Evolutionary conservation across 2,797 vertebrate genomes (phyloP).

Genomic region (Callimico goeldii): DNA sequence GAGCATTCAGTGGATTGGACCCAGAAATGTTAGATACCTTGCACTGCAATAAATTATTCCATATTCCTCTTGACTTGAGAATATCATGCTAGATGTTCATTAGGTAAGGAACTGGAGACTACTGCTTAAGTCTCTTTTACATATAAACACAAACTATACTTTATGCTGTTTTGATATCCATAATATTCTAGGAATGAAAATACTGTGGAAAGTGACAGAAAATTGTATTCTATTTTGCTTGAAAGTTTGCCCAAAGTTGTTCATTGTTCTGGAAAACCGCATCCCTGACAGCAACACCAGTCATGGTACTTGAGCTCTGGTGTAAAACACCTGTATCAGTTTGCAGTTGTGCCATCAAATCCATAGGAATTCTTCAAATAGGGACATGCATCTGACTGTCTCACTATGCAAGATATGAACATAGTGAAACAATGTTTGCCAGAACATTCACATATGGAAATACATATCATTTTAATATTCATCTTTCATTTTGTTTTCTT

Average conservation of each 20-base stretch:
- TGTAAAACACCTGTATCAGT: background rate
- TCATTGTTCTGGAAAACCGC: background rate
- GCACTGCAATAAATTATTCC: background rate
- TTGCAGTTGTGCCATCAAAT: constrained; percentile 8
- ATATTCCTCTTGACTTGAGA: background rate
- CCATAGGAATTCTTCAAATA: background rate
- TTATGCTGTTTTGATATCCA: background rate
- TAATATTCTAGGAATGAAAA: background rate
- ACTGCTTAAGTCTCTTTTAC: background rate
- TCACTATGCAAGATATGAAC: background rate
- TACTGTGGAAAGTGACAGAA: background rate
- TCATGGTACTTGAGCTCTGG: background rate
- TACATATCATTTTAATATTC: background rate
- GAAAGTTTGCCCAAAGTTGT: background rate
- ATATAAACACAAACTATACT: background rate
- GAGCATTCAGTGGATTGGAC: background rate
- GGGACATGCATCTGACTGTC: background rate
- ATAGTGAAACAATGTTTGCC: background rate
- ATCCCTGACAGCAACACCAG: background rate
- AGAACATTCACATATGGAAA: background rate
- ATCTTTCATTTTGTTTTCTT: constrained; percentile 10
- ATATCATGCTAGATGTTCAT: background rate
- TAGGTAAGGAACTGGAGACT: background rate
- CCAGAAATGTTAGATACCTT: background rate
- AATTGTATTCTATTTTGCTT: constrained; percentile 16